Base-by-base conservation (phyloP, 2,888 invertebrate species). In the Pasiphila rectangulata region DNA sequence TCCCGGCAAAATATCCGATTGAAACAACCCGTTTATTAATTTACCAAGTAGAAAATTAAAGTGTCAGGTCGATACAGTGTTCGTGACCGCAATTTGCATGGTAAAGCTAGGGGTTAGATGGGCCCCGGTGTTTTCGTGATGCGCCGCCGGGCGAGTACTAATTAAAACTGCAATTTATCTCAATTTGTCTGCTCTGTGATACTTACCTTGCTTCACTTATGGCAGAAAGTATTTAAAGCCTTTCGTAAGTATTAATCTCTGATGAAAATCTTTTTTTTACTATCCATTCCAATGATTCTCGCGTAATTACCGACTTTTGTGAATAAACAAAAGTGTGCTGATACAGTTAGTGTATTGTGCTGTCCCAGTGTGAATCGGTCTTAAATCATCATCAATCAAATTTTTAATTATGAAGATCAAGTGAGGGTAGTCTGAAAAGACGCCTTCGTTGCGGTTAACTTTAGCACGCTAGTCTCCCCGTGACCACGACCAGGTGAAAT, bases 121-220 rank as follows among this genome's bases (percentile, higher is more conserved):
- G 16, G 0, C 0, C 52, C 57, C 65, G 64, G 59, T 67, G 61
- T 70, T 74, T 68, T 57, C 59, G 43, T 48, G n/a, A n/a, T n/a
- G 45, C 34, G 41, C 50, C 35, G 43, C 23, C 35, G 47, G 43
- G 59, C 57, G 53, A 50, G 65, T 66, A 66, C 70, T 75, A 69
- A 75, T 76, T 76, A 73, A 75, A 74, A 69, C 57, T 66, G 69
- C 63, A 74, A 70, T 75, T 73, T 72, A 72, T 73, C 71, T 75
- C 72, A 71, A 66, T 74, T 72, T 72, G 54, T 50, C 37, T 40
- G 53, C 50, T 57, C 54, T 51, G 53, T 57, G 59, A 51, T 59
- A 53, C 53, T 59, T 52, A 53, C 53, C 51, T 64, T 54, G 52
- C 52, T 57, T 61, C 57, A 56, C 48, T 61, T 59, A 53, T 30